Conservation (phyloP, 2,797 vertebrate species). For the Brotula barbata region DNA sequence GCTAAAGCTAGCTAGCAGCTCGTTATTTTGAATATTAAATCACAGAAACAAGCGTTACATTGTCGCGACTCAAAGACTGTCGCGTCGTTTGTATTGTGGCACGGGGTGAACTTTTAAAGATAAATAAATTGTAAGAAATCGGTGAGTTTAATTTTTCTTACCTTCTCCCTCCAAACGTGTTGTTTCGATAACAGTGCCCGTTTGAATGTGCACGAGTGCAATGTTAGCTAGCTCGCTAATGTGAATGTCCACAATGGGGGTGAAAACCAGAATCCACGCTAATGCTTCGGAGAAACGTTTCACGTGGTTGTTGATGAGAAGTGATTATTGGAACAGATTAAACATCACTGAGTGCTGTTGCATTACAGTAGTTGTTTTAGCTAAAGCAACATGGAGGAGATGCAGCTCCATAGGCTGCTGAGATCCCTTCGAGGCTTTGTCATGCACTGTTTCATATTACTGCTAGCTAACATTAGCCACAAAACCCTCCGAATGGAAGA, state of each 20-base stretch:
- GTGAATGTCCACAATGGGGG: constrained; percentile 4
- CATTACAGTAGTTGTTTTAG: constrained; percentile 9
- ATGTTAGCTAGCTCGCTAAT: constrained; percentile 16
- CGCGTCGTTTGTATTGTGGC: constrained; percentile 13
- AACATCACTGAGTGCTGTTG: not conserved
- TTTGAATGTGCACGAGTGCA: constrained; percentile 39
- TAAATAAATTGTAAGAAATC: constrained; percentile 27
- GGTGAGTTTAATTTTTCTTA: constrained; percentile 65
- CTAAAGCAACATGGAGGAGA: constrained; percentile 67
- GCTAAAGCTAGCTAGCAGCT: constrained; percentile 34
- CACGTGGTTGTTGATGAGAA: rapidly evolving
- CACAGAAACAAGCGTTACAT: not conserved
- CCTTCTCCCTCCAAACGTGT: constrained; percentile 39
- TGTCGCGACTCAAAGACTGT: not conserved
- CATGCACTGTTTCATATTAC: not conserved
- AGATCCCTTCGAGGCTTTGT: constrained; percentile 49
- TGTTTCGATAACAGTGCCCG: constrained; percentile 28
- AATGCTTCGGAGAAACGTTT: not conserved
- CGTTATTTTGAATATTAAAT: constrained; percentile 33
- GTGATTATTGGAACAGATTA: not conserved
- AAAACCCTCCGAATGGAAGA: rapidly evolving
- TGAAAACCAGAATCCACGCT: not conserved
- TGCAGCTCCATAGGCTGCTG: constrained; percentile 11
- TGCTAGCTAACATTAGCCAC: not conserved
- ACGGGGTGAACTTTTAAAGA: constrained; percentile 14